Evolutionary conservation across 2,797 vertebrate species (phyloP).

Genomic region (Clarias fuscus): DNA sequence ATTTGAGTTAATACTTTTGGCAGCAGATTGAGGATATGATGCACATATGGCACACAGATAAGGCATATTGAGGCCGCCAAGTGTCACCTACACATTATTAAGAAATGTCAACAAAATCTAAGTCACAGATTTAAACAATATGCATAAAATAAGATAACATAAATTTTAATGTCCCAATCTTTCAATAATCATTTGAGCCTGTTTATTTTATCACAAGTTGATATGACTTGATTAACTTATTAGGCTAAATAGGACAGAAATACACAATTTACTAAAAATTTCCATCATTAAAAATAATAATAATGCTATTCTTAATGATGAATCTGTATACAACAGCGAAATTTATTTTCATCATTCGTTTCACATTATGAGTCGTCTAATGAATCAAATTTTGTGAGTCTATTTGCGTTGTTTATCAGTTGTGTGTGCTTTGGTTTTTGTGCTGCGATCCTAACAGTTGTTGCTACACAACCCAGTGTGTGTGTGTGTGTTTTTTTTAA

Average conservation of each 20-base stretch:
- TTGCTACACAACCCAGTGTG: neutral
- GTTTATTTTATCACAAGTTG: neutral
- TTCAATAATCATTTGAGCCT: neutral
- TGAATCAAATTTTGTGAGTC: neutral
- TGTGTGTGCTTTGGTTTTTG: neutral
- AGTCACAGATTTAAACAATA: slow-evolving; percentile 1
- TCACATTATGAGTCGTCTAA: neutral
- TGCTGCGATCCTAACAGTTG: neutral
- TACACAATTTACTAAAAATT: neutral
- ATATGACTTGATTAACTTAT: neutral
- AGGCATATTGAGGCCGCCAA: slow-evolving; percentile 23
- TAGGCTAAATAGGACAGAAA: neutral
- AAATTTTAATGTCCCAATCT: neutral
- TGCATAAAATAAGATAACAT: neutral
- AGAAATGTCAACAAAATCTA: slow-evolving; percentile 15
- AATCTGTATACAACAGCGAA: neutral
- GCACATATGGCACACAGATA: slow-evolving; percentile 30
- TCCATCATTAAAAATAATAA: neutral
- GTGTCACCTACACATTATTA: slow-evolving; percentile 30
- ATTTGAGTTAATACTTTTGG: neutral
- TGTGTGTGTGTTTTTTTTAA: too few species aligned
- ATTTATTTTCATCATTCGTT: neutral
- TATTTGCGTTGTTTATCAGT: neutral
- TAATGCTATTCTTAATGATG: neutral
- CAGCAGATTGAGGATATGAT: neutral